A percentile compares a stretch with the other conserved stretches of the same genome.
Conservation (phyloP, 2,113 vertebrate genomes). For the Paramormyrops kingsleyae region DNA sequence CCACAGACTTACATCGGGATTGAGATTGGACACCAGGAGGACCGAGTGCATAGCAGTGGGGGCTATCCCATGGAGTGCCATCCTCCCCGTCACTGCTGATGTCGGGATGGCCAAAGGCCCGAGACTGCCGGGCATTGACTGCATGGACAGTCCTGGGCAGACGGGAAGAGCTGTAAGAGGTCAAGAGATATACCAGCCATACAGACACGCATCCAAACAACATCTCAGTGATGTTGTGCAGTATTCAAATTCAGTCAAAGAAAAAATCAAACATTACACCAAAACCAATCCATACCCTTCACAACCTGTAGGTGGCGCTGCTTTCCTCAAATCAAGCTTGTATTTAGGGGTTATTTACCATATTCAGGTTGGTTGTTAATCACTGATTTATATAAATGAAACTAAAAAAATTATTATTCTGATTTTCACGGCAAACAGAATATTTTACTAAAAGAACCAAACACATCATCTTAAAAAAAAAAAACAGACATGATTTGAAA, state of each 20-base stretch:
- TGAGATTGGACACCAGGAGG: slow-evolving; percentile 76
- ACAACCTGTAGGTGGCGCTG: background rate
- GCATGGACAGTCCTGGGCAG: slow-evolving; percentile 46
- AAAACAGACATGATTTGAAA: background rate
- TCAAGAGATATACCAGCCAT: background rate
- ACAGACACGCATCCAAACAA: background rate
- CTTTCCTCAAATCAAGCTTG: background rate
- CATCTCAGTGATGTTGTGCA: background rate
- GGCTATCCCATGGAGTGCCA: slow-evolving; percentile 45
- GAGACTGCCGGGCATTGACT: slow-evolving; percentile 49
- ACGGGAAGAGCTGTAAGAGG: background rate
- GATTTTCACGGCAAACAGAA: background rate
- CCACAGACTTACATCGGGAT: slow-evolving; percentile 68
- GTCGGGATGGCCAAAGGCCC: slow-evolving; percentile 49
- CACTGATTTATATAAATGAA: background rate
- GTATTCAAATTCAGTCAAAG: background rate
- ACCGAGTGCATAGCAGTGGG: slow-evolving; percentile 57
- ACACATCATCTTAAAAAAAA: background rate
- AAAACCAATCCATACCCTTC: background rate
- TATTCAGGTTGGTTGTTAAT: background rate
- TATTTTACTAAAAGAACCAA: background rate
- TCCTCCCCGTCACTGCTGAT: slow-evolving; percentile 47
- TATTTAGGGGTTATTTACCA: background rate
- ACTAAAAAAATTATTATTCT: background rate
- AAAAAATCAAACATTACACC: background rate